Base-by-base conservation (phyloP, 2,113 vertebrate species). In the Xiphophorus maculatus region DNA sequence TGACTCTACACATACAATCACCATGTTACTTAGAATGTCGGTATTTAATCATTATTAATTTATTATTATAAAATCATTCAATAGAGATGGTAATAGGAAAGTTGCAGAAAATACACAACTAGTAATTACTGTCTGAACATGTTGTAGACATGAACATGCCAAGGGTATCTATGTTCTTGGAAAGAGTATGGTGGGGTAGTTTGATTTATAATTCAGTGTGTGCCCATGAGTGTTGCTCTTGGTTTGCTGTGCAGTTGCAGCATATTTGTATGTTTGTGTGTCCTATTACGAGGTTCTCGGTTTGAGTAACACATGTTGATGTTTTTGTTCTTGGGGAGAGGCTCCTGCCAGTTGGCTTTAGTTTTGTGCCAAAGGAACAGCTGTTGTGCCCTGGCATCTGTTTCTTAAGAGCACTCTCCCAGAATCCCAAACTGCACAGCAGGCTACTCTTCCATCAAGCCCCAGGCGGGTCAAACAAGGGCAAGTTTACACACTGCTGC, bases 311-410 rank as follows among this genome's bases (percentile, higher is more conserved):
- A 86, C 90, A 87, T 90, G 86, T 88, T 91, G 83, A 87, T 88
- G 83, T 87, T 90, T 88, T 87, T 90, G 85, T 87, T 90, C 84
- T 81, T 83, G 84, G 79, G 77, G 79, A 35, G 80, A 86, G 79
- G 79, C 70, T 78, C 74, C 75, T 71, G 85, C 83, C 88, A 90
- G 77, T 88, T 90, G 84, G 86, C 81, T 79, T 69, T 67, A 70
- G 81, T 83, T 87, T 44, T 74, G 72, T 86, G 89, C 83, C 87
- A 91, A 75, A 88, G 87, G 84, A 91, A 79, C 92, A 93, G 91
- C 90, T 92, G 91, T 84, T 89, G 80, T 85, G 80, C 74, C 79
- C 79, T 83, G 84, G 79, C 88, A 91, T 91, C 91, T 92, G 90
- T 88, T 91, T 73, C 70, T 87, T 86, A 88, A 90, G 79, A 88